A percentile compares a stretch with the other conserved stretches of the same genome.
phyloP scores from a whole-genome alignment of 2,888 invertebrate genomes.

The Onchidella celtica region DNA sequence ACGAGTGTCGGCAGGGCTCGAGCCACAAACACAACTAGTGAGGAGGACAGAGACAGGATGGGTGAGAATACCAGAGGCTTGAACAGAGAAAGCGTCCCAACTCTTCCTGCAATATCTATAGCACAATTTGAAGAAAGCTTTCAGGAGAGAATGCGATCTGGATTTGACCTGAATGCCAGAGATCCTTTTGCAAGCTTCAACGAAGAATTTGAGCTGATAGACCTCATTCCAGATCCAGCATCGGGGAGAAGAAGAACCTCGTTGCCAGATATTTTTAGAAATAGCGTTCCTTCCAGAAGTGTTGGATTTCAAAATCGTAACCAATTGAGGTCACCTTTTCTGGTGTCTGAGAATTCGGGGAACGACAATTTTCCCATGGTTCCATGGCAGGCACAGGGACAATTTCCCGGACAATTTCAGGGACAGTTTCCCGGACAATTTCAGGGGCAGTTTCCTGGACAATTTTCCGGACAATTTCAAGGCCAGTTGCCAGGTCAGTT shows the following conservation, averaged over 20 bases:
- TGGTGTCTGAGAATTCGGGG: no score
- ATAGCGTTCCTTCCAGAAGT: neutral
- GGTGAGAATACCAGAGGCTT: neutral
- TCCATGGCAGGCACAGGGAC: neutral
- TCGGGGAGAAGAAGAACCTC: neutral
- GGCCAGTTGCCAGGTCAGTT: neutral
- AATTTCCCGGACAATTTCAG: neutral
- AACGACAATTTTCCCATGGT: neutral
- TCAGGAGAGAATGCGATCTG: neutral
- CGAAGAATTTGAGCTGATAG: neutral
- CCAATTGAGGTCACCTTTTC: no score
- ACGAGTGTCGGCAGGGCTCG: no score
- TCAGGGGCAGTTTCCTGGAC: neutral
- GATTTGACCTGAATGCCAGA: neutral
- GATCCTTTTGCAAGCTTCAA: slow-evolving; percentile 1
- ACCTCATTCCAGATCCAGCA: neutral
- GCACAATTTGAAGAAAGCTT: neutral
- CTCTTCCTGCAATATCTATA: neutral
- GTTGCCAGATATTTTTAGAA: neutral
- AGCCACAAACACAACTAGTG: no score
- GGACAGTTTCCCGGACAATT: neutral
- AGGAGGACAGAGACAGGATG: neutral
- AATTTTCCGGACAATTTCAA: neutral
- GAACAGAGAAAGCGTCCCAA: neutral
- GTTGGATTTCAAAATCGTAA: neutral